Base-by-base conservation (phyloP, 2,113 vertebrate genomes). In the Callospermophilus lateralis region DNA sequence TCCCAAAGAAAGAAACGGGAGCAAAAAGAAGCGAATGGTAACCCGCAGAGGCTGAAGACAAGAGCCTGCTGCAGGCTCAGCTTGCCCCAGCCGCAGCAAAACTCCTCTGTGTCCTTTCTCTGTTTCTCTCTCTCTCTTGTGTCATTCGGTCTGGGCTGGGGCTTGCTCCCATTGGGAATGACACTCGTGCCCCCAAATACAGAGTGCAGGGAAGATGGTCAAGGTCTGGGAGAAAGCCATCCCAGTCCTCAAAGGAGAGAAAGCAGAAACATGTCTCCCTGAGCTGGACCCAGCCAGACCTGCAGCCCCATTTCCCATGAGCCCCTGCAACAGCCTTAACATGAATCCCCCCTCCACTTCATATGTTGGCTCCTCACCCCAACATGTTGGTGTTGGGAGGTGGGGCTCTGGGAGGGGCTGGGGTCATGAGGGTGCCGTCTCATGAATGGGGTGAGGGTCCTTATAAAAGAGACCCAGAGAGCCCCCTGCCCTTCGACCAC, bases 31-130 rank as follows among this genome's bases (percentile, higher is more conserved):
- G 22, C 16, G n/a, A 76, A 7, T 34, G 92, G 28, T 90, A 45
- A 72, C 37, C 13, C 9, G 3, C 17, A 30, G 67, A 17, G 39
- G 26, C 42, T n/a, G 17, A 84, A 73, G 17, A 26, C 1, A 13
- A 22, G 0, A 68, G 42, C 3, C 5, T 1, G 39, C 0, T 12
- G 20, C 11, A 30, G 1, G 17, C 72, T 39, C 9, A 3, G 32
- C 26, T 34, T 5, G 15, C 76, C 9, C 0, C 1, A 30, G 63
- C 8, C 0, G 26, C 24, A 65, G 20, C 63, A 4, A 65, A 10
- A 2, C 63, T 30, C 55, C 2, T 48, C 37, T 3, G 8, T 0
- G 0, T 61, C 1, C 20, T 48, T 61, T 2, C 1, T 17, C 0
- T 39, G 2, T 9, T 45, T 45, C 20, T 24, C 8, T 28, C 72